Percentiles rank a stretch among this genome's conserved stretches.
These are phyloP conservation scores for Botrylloides violaceus DNA, from an alignment of 23 tunicate species.

Conservation along the genomic window DNA sequence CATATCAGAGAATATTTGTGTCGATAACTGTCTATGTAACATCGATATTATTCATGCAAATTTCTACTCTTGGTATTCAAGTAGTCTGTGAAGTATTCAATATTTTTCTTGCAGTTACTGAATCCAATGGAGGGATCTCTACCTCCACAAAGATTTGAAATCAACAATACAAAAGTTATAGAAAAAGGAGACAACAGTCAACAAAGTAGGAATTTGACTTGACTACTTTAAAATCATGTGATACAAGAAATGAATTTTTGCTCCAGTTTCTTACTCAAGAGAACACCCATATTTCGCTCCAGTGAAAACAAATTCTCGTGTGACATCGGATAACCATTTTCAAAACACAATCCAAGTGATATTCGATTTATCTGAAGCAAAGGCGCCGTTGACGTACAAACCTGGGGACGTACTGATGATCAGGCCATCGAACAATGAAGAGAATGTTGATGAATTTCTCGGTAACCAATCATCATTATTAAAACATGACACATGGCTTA, in stretches of 20 bases:
- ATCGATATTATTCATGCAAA: no score
- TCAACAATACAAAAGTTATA: not conserved
- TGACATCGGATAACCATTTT: conserved; percentile 68
- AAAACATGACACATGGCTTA: not conserved
- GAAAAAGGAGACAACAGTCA: no score
- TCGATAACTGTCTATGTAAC: no score
- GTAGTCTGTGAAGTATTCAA: no score
- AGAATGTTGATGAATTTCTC: conserved; percentile 61
- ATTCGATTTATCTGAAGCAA: conserved; percentile 35
- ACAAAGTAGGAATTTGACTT: no score
- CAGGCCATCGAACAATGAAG: conserved; percentile 48
- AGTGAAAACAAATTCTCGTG: conserved; percentile 35
- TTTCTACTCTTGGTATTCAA: no score
- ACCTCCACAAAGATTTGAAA: conserved; percentile 34
- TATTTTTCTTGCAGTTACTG: conserved; percentile 3
- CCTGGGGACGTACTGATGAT: conserved; percentile 99
- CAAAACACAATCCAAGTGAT: conserved; percentile 62
- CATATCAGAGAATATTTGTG: no score
- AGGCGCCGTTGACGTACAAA: conserved; percentile 41
- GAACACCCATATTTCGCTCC: conserved; percentile 46
- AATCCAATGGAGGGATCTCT: conserved; percentile 31
- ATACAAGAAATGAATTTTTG: not conserved
- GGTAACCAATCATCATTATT: conserved; percentile 27
- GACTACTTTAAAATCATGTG: no score
- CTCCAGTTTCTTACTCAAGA: conserved; percentile 1